Evolutionary conservation across 2,113 vertebrate species (phyloP).

Genomic region (Gymnobelideus leadbeateri): DNA sequence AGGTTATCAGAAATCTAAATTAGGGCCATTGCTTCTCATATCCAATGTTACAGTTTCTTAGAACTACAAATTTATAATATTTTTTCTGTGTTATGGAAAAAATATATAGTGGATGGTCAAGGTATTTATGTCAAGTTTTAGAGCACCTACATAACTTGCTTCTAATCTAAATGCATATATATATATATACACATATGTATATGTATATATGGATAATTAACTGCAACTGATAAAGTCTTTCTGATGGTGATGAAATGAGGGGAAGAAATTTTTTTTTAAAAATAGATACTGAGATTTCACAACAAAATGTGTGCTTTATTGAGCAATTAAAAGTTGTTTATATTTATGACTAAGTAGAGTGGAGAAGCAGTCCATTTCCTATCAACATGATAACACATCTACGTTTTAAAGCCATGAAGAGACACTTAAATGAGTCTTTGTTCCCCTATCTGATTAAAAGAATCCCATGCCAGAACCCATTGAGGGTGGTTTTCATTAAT

Average conservation of each 20-base stretch:
- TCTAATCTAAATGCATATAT: slow-evolving; percentile 3
- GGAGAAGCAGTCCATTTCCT: not conserved
- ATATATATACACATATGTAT: no score
- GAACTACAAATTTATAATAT: not conserved
- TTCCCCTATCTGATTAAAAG: slow-evolving; percentile 27
- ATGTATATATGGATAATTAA: no score
- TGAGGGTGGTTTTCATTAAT: slow-evolving; percentile 56
- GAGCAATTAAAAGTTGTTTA: not conserved
- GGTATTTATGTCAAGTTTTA: slow-evolving; percentile 17
- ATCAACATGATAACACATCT: not conserved
- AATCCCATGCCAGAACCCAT: not conserved
- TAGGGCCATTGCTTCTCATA: slow-evolving; percentile 26
- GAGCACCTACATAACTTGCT: not conserved
- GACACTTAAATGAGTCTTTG: slow-evolving; percentile 30
- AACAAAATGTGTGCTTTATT: slow-evolving; percentile 24
- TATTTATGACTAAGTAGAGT: not conserved
- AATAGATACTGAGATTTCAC: not conserved
- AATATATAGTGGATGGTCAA: not conserved
- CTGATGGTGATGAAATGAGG: not conserved
- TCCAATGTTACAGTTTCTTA: not conserved
- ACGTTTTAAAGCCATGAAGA: slow-evolving; percentile 6
- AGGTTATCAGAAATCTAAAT: slow-evolving; percentile 8
- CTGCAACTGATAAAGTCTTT: not conserved
- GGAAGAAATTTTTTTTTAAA: slow-evolving; percentile 32
- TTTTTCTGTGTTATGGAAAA: slow-evolving; percentile 8